Evolutionary conservation across 2,797 vertebrate species (phyloP), one percentile per base, ranked within the genome.

Genomic region (Jordanella pulchra): DNA sequence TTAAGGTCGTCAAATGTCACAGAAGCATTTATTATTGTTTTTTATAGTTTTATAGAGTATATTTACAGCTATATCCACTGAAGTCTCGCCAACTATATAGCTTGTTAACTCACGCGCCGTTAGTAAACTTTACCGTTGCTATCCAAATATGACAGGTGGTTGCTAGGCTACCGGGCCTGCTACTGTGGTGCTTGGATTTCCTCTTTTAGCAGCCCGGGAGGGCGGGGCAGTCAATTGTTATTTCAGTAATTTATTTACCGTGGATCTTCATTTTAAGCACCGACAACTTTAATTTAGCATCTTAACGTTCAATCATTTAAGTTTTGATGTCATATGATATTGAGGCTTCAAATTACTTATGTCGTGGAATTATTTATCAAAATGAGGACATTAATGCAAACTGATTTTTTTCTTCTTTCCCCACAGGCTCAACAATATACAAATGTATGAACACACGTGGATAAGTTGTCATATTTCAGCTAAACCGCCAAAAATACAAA

Each of bases 21-120:
- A 35, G 9, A 4, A 7, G 10, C 18, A 7, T 50, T 4, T 4
- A 9, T n/a, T 39, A 39, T 39, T 39, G 9, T 4, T 4, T 39
- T 5, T 1, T 39, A 39, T 39, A 39, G 35, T 6, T 39, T 35
- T 35, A 35, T 35, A 35, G 7, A 35, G 35, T 35, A 35, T 35
- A 35, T n/a, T n/a, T n/a, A n/a, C n/a, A n/a, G n/a, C n/a, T 2
- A 1, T 2, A 23, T 0, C 10, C 18, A 23, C 6, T 0, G 0
- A 3, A 6, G 1, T 5, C 1, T 30, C 21, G 12, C 28, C 4
- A 0, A 35, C 2, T 28, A 48, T 4, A 0, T 21, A 2, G 12
- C 30, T 54, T 58, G 2, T 3, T 13, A 18, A n/a, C 70, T 39
- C 27, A 17, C 85, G 75, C 80, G 56, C 74, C 83, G 74, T 79